Conservation (phyloP, 2,888 invertebrate genomes). For the Drosophila atripex region DNA sequence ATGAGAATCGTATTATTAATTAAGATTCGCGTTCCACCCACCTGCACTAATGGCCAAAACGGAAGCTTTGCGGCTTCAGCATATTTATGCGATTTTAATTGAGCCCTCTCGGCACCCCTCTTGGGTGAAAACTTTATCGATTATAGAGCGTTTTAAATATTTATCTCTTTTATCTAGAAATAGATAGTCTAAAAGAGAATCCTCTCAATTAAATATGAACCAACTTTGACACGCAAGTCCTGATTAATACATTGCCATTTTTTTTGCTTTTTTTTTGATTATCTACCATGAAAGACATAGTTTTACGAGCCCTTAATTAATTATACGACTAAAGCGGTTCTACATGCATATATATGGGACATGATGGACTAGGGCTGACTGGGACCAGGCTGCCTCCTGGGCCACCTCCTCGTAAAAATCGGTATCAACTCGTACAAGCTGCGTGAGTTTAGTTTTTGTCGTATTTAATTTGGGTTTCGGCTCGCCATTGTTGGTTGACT, state of each 20-base stretch:
- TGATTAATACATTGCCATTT: slow-evolving; percentile 47
- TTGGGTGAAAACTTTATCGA: slow-evolving; percentile 7
- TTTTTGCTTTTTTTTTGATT: slow-evolving; percentile 12
- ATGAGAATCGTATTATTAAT: slow-evolving; percentile 53
- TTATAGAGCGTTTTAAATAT: background rate
- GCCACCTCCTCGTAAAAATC: slow-evolving; percentile 32
- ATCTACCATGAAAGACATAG: slow-evolving; percentile 25
- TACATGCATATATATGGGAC: slow-evolving; percentile 16
- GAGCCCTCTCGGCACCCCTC: background rate
- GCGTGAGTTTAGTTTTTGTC: slow-evolving; percentile 54
- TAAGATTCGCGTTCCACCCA: slow-evolving; percentile 35
- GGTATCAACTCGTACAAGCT: slow-evolving; percentile 67
- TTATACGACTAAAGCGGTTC: slow-evolving; percentile 39
- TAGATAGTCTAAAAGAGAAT: slow-evolving; percentile 14
- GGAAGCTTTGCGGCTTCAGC: slow-evolving; percentile 18
- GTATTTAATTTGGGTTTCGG: slow-evolving; percentile 33
- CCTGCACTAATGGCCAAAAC: slow-evolving; percentile 49
- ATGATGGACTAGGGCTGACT: slow-evolving; percentile 51
- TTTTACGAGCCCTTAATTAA: slow-evolving; percentile 54
- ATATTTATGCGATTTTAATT: slow-evolving; percentile 57
- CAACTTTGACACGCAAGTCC: slow-evolving; percentile 28
- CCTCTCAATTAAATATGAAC: slow-evolving; percentile 33
- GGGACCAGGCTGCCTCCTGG: slow-evolving; percentile 2
- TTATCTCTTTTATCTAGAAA: background rate
- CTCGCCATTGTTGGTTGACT: slow-evolving; percentile 36